phyloP scores from a whole-genome alignment of 1,140 invertebrate species.

The Brachionus koreanus region DNA sequence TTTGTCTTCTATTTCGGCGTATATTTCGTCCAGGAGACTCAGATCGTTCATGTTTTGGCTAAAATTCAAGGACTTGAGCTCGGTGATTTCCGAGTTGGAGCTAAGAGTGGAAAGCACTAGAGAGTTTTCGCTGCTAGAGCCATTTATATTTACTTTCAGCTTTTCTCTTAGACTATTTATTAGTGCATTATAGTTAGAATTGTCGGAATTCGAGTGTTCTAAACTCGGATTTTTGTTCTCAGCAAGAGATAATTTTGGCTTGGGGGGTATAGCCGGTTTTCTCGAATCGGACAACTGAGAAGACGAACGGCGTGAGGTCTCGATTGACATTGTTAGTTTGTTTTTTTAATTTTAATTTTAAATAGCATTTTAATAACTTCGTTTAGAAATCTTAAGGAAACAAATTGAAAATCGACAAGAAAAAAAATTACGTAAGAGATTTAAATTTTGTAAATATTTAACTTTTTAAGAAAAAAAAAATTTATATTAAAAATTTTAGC shows the following conservation, averaged over 20 bases:
- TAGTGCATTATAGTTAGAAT: not conserved
- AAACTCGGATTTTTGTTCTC: not conserved
- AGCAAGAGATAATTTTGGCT: conserved; percentile 14
- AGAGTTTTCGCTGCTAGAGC: not conserved
- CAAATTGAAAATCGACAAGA: conserved; percentile 1
- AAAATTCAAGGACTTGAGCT: not conserved
- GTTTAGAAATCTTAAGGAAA: not conserved
- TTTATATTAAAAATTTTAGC: not conserved
- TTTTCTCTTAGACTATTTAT: conserved; percentile 25
- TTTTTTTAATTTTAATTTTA: conserved; percentile 7
- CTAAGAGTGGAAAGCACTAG: not conserved
- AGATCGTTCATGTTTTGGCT: not conserved
- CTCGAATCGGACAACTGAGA: not conserved
- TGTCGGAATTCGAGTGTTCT: not conserved
- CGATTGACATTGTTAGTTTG: conserved; percentile 33
- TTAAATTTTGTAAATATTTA: not conserved
- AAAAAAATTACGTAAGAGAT: conserved; percentile 4
- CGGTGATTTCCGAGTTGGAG: not conserved
- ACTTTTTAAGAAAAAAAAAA: not conserved
- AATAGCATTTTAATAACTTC: not conserved
- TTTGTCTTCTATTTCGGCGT: conserved; percentile 33
- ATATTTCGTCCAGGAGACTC: conserved; percentile 12
- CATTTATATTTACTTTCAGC: not conserved
- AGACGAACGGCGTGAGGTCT: conserved; percentile 13
- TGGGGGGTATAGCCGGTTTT: conserved; percentile 33